These are phyloP conservation scores for Myopa testacea DNA, from an alignment of 2,888 invertebrate genomes.

Conservation along the genomic window DNA sequence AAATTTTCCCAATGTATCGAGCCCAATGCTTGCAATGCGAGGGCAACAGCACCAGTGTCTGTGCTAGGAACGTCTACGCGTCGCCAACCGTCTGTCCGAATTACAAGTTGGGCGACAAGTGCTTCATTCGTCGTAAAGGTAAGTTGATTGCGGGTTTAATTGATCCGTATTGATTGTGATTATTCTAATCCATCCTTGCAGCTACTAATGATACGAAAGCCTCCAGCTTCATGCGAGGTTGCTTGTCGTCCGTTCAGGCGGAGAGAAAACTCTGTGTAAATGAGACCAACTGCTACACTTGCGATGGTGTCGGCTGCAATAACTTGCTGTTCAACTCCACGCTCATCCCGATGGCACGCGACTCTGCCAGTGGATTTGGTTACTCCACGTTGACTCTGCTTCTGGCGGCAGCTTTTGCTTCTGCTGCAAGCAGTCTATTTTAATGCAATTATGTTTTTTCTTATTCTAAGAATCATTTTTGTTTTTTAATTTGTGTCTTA, in stretches of 20 bases:
- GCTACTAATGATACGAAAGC: constrained; percentile 50
- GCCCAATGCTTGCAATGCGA: constrained; percentile 60
- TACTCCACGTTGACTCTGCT: constrained; percentile 53
- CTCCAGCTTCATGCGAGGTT: constrained; percentile 60
- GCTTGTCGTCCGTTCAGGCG: constrained; percentile 56
- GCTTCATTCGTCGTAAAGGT: constrained; percentile 60
- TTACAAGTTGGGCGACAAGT: constrained; percentile 61
- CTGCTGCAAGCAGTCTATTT: constrained; percentile 39
- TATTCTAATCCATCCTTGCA: constrained; percentile 26
- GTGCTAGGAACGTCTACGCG: constrained; percentile 56
- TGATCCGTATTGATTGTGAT: not conserved
- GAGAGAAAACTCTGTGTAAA: constrained; percentile 56
- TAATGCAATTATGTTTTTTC: constrained; percentile 16
- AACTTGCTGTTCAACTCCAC: constrained; percentile 52
- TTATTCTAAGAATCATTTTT: too few species aligned
- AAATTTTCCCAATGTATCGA: constrained; percentile 61
- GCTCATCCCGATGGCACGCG: constrained; percentile 59
- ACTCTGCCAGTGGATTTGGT: constrained; percentile 50
- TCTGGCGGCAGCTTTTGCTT: constrained; percentile 47
- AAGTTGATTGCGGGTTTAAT: not conserved
- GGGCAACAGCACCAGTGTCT: constrained; percentile 57
- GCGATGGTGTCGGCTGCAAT: constrained; percentile 64
- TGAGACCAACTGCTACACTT: constrained; percentile 58
- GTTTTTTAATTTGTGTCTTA: too few species aligned
- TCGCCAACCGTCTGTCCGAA: constrained; percentile 56